Base-by-base conservation (phyloP, 2,797 vertebrate genomes). In the Amniataba percoides region DNA sequence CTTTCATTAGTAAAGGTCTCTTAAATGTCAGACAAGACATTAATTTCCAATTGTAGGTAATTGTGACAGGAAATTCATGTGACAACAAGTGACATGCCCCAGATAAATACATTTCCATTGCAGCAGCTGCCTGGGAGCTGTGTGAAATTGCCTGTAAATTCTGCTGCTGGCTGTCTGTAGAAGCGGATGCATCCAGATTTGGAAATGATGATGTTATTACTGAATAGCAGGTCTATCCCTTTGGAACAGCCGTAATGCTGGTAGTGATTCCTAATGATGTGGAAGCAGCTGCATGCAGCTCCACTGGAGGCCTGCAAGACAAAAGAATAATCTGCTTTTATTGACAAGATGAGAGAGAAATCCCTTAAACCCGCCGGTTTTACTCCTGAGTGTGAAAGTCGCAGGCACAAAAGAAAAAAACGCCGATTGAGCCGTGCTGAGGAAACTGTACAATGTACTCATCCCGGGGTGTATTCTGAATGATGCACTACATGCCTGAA, bases 301-400 rank as follows among this genome's bases (percentile, higher is more conserved):
- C 39, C 73, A 60, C 63, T 55, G 72, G 74, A 83, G 74, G 74
- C 65, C 76, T 64, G 67, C 56, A 77, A 74, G 73, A 89, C 77
- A 86, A 80, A 80, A 59, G 62, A 83, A 81, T 91, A 87, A 90
- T 92, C 91, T 80, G 74, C 83, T 85, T 85, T 88, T 74, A 88
- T 85, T 88, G 87, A 90, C 71, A 69, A 86, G 77, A 88, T 79
- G 77, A 88, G 83, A 69, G 59, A 82, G 78, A 91, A 92, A 91
- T 91, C 86, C 87, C 63, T 82, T 84, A 84, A 88, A 82, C 43
- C 85, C 64, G 59, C n/a, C 12, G 58, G 21, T 74, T 83, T 80
- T 55, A 65, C 66, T 71, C 70, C 7, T 5, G n/a, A 76, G 81
- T 73, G 82, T 77, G 59, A 77, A 83, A 68, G 55, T 80, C 31